Evolutionary conservation across 2,888 invertebrate species (phyloP).

Genomic region (Liodrosophila aerea): DNA sequence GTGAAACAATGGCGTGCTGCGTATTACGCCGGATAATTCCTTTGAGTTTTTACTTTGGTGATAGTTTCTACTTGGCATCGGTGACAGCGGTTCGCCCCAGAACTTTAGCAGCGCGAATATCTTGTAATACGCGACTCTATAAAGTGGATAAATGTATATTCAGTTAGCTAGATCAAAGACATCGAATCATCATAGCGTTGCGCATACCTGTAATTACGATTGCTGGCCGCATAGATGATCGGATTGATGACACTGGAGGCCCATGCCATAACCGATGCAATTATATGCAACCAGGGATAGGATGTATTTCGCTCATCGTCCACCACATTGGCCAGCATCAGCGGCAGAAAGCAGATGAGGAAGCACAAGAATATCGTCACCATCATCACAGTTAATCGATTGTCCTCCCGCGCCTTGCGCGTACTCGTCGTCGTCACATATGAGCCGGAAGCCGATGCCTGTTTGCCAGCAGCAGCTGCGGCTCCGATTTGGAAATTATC

Average conservation of each 20-base stretch:
- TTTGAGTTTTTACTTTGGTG: constrained; percentile 81
- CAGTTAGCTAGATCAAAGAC: too few relatives aligned
- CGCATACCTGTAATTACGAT: constrained; percentile 90
- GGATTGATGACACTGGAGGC: constrained; percentile 95
- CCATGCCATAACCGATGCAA: constrained; percentile 94
- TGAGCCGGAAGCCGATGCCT: constrained; percentile 66
- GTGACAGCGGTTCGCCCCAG: constrained; percentile 81
- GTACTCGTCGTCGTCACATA: constrained; percentile 79
- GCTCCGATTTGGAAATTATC: constrained; percentile 80
- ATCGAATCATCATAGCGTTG: neutral
- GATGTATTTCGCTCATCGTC: constrained; percentile 88
- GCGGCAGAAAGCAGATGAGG: constrained; percentile 92
- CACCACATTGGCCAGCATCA: constrained; percentile 94
- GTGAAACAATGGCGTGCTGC: constrained; percentile 81
- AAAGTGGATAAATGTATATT: neutral
- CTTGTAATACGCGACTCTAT: constrained; percentile 81
- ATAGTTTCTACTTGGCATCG: constrained; percentile 81
- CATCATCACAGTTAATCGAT: constrained; percentile 93
- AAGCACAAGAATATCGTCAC: constrained; percentile 93
- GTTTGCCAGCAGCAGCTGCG: constrained; percentile 48
- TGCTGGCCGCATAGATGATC: constrained; percentile 94
- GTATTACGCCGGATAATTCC: constrained; percentile 78
- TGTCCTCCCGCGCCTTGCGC: constrained; percentile 85
- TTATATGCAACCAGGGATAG: constrained; percentile 90
- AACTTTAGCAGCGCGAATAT: constrained; percentile 80